Conservation (phyloP, 2,888 invertebrate genomes). For the Heteromurus nitidus region DNA sequence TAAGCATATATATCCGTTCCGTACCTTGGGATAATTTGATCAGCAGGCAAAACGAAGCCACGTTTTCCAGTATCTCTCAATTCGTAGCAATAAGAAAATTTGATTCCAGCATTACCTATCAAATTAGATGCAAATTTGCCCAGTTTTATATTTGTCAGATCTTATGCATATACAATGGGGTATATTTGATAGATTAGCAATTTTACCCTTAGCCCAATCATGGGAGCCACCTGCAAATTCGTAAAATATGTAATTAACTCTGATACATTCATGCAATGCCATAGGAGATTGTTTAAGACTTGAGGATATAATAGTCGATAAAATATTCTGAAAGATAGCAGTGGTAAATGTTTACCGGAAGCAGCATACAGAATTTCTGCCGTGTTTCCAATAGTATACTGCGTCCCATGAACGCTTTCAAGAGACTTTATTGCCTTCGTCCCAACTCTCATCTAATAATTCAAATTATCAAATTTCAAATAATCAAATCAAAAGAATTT, state of each 20-base stretch:
- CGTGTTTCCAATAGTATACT: constrained; percentile 71
- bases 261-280: neutral
- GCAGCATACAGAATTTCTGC: constrained; percentile 72
- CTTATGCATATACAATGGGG: no score
- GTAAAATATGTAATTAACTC: constrained; percentile 10
- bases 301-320: no score
- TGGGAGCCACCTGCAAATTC: constrained; percentile 68
- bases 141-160: no score
- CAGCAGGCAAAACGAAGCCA: constrained; percentile 68
- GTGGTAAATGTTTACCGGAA: no score
- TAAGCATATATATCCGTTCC: no score
- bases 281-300: no score
- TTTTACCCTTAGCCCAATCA: constrained; percentile 72
- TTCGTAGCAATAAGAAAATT: constrained; percentile 70
- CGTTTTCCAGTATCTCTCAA: constrained; percentile 67
- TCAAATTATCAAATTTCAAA: neutral
- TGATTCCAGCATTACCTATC: constrained; percentile 81
- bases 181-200: neutral
- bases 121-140: neutral
- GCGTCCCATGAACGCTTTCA: constrained; percentile 69
- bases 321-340: no score
- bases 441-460: constrained; percentile 69
- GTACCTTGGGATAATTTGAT: constrained; percentile 26
- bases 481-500: neutral
- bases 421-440: constrained; percentile 69